Percentiles rank a stretch among this genome's conserved stretches.
Evolutionary conservation across 2,797 vertebrate genomes (phyloP).

Genomic region (Microctenopoma stevenorrisi): DNA sequence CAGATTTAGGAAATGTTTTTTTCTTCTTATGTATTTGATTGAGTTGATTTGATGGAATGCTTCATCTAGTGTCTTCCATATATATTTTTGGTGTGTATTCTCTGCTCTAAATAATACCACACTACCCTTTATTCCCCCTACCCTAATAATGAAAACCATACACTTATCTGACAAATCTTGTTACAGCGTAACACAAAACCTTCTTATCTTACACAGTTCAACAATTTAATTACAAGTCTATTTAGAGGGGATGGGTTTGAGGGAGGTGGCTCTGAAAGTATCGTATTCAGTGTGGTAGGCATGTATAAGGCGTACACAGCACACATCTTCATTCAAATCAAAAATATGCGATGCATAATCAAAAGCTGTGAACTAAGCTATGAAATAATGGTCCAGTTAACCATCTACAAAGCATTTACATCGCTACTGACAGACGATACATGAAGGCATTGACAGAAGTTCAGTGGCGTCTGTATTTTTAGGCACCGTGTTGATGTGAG

Average conservation of each 20-base stretch:
- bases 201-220: slow-evolving; percentile 78
- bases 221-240: slow-evolving; percentile 78
- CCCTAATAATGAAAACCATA: slow-evolving; percentile 71
- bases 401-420: slow-evolving; percentile 84
- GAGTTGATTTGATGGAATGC: slow-evolving; percentile 63
- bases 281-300: slow-evolving; percentile 76
- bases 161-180: slow-evolving; percentile 78
- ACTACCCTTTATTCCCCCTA: slow-evolving; percentile 64
- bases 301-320: slow-evolving; percentile 82
- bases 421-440: slow-evolving; percentile 83
- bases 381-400: slow-evolving; percentile 64
- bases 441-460: slow-evolving; percentile 86
- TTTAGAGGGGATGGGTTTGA: slow-evolving; percentile 52
- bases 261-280: slow-evolving; percentile 69
- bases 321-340: slow-evolving; percentile 64
- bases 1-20: slow-evolving; percentile 64
- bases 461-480: slow-evolving; percentile 95
- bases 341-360: slow-evolving; percentile 63
- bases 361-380: slow-evolving; percentile 74
- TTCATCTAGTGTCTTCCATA: slow-evolving; percentile 60
- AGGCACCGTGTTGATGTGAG: slow-evolving; percentile 96
- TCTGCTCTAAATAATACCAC: slow-evolving; percentile 75
- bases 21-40: slow-evolving; percentile 59
- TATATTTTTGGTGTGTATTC: slow-evolving; percentile 76
- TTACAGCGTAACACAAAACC: slow-evolving; percentile 82